phyloP scores from a whole-genome alignment of 2,113 vertebrate species.

The Corapipo altera region DNA sequence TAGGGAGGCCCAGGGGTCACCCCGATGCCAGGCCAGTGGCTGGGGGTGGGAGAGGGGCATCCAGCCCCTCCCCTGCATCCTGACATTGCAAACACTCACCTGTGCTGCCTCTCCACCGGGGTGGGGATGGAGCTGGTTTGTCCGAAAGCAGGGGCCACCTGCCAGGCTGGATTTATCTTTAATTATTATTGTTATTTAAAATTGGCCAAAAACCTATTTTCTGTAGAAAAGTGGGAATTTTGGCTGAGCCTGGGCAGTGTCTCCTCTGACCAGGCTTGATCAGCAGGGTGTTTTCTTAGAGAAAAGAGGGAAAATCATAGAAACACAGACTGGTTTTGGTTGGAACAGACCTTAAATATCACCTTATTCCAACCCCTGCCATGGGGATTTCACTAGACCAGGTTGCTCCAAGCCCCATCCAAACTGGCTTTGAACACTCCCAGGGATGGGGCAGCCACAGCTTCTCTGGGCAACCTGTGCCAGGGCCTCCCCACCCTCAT shows the following conservation, averaged over 20 bases:
- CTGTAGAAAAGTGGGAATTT: not conserved
- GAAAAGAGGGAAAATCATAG: not conserved
- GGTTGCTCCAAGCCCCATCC: rapidly evolving
- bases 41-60: not conserved
- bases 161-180: rapidly evolving
- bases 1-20: no score
- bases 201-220: not conserved
- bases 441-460: not conserved
- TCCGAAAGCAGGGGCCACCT: not conserved
- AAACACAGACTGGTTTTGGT: not conserved
- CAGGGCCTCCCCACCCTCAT: not conserved
- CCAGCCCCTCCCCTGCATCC: not conserved
- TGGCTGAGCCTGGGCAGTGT: not conserved
- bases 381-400: not conserved
- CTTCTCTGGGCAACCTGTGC: not conserved
- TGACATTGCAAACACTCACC: not conserved
- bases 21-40: rapidly evolving
- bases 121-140: not conserved
- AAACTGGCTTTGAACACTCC: not conserved
- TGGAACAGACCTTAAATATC: not conserved
- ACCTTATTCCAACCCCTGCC: not conserved
- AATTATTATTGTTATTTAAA: not conserved
- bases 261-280: not conserved
- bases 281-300: not conserved
- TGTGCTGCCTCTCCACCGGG: rapidly evolving